Evolutionary conservation across 2,888 invertebrate species (phyloP).

Genomic region (Lasioglossum morio): DNA sequence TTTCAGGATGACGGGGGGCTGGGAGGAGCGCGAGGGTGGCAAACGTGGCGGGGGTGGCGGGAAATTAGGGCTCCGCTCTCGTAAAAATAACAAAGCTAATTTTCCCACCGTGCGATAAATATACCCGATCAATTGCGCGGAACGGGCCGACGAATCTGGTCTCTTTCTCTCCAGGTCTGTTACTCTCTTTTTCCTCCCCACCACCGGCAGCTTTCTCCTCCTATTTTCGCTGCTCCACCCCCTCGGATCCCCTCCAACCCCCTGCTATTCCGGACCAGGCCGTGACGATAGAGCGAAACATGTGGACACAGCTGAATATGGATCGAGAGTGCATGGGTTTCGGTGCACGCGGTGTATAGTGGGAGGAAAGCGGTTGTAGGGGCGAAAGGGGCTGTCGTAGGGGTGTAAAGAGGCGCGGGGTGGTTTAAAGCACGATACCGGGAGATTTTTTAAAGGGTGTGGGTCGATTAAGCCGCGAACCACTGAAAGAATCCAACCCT

Average conservation of each 20-base stretch:
- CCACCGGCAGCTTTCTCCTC: neutral
- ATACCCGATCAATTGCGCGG: constrained; percentile 29
- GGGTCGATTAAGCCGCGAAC: constrained; percentile 22
- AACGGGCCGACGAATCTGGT: neutral
- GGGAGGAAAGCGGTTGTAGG: neutral
- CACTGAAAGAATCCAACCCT: constrained; percentile 17
- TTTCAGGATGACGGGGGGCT: neutral
- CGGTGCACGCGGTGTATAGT: neutral
- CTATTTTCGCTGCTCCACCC: neutral
- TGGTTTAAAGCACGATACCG: constrained; percentile 21
- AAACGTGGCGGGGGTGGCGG: neutral
- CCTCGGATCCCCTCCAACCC: neutral
- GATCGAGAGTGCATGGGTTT: constrained; percentile 29
- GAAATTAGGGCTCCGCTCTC: constrained; percentile 10
- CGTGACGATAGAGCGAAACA: constrained; percentile 9
- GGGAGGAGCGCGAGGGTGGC: neutral
- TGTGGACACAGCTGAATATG: constrained; percentile 13
- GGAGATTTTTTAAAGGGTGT: constrained; percentile 10
- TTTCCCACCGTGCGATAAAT: neutral
- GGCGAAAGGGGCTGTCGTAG: neutral
- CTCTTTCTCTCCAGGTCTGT: neutral
- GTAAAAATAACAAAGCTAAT: constrained; percentile 17
- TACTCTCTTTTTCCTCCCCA: neutral
- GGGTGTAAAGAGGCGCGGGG: neutral
- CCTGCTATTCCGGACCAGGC: neutral